These are phyloP conservation scores for Balearica regulorum DNA, from an alignment of 2,797 vertebrate species.

Conservation along the genomic window DNA sequence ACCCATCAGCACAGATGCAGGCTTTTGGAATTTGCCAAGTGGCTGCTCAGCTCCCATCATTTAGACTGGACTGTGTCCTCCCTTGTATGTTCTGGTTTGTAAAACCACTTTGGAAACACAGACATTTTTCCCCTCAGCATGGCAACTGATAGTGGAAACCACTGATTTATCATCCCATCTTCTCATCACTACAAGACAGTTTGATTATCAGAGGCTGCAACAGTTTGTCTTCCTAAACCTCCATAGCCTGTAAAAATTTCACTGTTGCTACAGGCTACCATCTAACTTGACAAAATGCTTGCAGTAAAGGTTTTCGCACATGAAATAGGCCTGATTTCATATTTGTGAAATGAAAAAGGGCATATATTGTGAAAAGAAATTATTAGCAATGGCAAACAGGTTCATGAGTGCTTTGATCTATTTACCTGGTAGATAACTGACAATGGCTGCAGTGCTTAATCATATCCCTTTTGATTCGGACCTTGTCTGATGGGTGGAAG, in stretches of 20 bases:
- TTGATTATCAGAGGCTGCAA: not conserved
- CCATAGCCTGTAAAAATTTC: not conserved
- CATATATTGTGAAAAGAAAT: not conserved
- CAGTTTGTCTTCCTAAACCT: not conserved
- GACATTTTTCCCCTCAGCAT: not conserved
- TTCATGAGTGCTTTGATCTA: not conserved
- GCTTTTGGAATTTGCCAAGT: not conserved
- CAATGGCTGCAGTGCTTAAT: not conserved
- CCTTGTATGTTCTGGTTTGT: not conserved
- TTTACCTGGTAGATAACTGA: not conserved
- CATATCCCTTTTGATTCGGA: not conserved
- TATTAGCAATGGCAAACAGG: not conserved
- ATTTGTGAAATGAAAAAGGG: not conserved
- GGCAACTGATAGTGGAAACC: not conserved
- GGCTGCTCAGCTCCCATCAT: fast-evolving
- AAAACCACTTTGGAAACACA: not conserved
- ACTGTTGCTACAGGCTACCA: not conserved
- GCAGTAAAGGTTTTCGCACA: not conserved
- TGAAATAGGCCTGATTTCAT: not conserved
- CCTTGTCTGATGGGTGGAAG: not conserved
- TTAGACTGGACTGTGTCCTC: not conserved
- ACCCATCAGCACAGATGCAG: not conserved
- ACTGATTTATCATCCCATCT: not conserved
- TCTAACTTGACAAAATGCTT: not conserved
- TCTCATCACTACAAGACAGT: not conserved